Conservation (phyloP, 2,113 vertebrate species). For the Rana temporaria region DNA sequence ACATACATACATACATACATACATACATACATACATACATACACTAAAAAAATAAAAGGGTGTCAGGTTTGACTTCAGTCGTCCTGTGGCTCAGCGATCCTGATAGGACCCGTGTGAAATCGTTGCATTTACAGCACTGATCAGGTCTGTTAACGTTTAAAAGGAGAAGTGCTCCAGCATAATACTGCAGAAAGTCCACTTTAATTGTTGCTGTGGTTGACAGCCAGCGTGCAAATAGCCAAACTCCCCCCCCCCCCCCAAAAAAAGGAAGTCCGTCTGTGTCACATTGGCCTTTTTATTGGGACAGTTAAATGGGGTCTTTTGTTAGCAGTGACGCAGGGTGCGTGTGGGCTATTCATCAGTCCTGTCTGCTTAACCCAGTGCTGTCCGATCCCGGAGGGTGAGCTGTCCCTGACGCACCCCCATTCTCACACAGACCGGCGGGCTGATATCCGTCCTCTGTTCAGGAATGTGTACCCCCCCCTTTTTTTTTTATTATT, state of each 20-base stretch:
- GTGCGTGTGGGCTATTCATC: neutral
- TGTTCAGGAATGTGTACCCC: neutral
- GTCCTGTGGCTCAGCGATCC: no score
- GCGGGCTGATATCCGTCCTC: neutral
- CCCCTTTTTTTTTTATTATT: no score
- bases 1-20: no score
- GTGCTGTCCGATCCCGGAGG: neutral
- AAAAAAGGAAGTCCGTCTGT: constrained; percentile 17
- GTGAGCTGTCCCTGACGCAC: neutral
- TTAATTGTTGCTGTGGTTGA: neutral
- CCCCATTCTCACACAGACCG: neutral
- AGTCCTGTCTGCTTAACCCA: neutral
- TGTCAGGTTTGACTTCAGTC: no score
- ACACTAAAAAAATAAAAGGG: no score
- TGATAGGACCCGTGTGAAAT: no score
- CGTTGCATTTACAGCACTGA: neutral
- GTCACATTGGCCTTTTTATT: constrained; percentile 38
- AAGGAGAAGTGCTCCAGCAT: neutral
- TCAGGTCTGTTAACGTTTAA: constrained; percentile 30
- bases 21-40: no score
- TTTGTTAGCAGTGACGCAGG: constrained; percentile 38
- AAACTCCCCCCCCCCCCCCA: no score
- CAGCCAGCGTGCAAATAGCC: neutral
- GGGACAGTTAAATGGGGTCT: constrained; percentile 40
- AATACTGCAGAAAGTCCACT: constrained; percentile 11